Conservation (phyloP, 1,140 invertebrate genomes). For the Papilio polytes region DNA sequence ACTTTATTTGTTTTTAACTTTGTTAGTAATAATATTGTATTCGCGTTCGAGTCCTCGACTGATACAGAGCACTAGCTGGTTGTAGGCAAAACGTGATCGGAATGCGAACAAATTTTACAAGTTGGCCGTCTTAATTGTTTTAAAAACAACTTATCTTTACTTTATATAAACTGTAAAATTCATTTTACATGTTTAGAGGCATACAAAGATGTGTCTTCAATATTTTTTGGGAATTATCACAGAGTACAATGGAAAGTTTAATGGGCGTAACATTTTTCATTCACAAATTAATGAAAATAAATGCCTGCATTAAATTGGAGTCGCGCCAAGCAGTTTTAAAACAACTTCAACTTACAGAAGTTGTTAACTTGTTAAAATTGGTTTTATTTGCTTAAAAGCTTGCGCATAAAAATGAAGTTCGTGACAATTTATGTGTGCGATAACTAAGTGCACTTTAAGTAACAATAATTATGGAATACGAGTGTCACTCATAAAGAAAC, state of each 20-base stretch:
- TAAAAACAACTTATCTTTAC: neutral
- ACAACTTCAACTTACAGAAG: constrained; percentile 24
- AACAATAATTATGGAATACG: neutral
- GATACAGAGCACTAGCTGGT: neutral
- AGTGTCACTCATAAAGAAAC: neutral
- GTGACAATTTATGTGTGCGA: constrained; percentile 7
- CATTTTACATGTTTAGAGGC: too few species aligned
- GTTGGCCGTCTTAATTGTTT: constrained; percentile 1
- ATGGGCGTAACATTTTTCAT: constrained; percentile 21
- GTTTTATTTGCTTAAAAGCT: constrained; percentile 28
- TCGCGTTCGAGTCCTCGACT: neutral
- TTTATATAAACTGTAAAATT: too few species aligned
- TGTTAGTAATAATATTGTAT: constrained; percentile 15
- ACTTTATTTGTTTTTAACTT: constrained; percentile 8
- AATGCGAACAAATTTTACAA: neutral
- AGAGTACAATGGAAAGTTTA: neutral
- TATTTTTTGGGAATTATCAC: neutral
- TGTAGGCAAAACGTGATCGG: constrained; percentile 9
- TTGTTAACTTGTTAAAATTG: constrained; percentile 30
- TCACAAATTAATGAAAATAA: constrained; percentile 25
- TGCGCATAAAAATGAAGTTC: constrained; percentile 24
- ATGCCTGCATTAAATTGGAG: constrained; percentile 23
- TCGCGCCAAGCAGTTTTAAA: constrained; percentile 27
- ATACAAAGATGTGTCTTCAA: neutral
- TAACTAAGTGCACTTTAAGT: neutral